phyloP scores from a whole-genome alignment of 2,888 invertebrate genomes.

The Amiota mariae region DNA sequence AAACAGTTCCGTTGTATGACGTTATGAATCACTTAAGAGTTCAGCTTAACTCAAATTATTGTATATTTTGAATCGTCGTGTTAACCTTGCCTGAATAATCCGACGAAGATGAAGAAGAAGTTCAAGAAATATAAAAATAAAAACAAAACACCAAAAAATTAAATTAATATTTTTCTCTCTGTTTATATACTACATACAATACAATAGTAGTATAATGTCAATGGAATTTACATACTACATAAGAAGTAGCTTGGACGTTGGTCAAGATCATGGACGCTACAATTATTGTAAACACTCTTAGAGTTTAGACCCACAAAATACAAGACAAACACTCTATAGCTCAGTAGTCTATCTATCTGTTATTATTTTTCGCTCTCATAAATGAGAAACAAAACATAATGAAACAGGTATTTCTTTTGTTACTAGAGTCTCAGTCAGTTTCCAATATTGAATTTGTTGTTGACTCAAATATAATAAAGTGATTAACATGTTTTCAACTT shows the following conservation, averaged over 20 bases:
- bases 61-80: slow-evolving; percentile 52
- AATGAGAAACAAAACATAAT: too few relatives aligned
- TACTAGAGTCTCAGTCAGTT: too few relatives aligned
- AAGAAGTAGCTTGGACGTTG: slow-evolving; percentile 38
- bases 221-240: slow-evolving; percentile 49
- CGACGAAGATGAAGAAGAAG: slow-evolving; percentile 17
- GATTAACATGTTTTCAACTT: too few relatives aligned
- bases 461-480: background rate
- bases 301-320: background rate
- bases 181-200: too few relatives aligned
- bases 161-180: slow-evolving; percentile 35
- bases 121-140: background rate
- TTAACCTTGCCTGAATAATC: slow-evolving; percentile 56
- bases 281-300: background rate
- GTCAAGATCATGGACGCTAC: slow-evolving; percentile 61
- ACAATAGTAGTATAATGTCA: slow-evolving; percentile 50
- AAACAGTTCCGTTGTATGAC: slow-evolving; percentile 60
- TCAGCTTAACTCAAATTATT: slow-evolving; percentile 48
- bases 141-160: slow-evolving; percentile 14
- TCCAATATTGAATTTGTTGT: background rate
- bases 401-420: too few relatives aligned
- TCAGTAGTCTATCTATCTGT: too few relatives aligned
- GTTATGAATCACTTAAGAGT: slow-evolving; percentile 41
- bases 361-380: too few relatives aligned
- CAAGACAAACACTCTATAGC: too few relatives aligned